Conservation (phyloP, 2,113 vertebrate genomes). For the Aptenodytes forsteri region DNA sequence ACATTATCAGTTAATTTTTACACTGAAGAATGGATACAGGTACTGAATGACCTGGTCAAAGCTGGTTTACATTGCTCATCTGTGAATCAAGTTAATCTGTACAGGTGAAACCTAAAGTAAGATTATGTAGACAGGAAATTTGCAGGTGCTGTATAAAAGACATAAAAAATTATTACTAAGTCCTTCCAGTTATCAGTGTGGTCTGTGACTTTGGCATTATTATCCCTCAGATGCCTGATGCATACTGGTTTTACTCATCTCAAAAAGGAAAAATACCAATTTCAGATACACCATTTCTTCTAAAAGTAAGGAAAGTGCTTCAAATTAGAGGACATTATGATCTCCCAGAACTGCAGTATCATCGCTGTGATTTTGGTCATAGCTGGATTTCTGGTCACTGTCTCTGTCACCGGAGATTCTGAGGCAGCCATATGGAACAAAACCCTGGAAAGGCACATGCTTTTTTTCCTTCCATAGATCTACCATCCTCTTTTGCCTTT, state of each 20-base stretch:
- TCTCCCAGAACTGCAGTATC: not conserved
- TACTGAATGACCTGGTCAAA: not conserved
- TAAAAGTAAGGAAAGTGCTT: not conserved
- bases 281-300: not conserved
- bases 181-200: not conserved
- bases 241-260: not conserved
- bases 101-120: not conserved
- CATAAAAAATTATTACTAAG: not conserved
- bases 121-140: not conserved
- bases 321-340: not conserved
- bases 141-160: not conserved
- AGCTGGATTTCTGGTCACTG: not conserved
- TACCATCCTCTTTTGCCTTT: not conserved
- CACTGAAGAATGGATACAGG: not conserved
- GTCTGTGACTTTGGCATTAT: not conserved
- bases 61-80: not conserved
- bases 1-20: not conserved
- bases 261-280: not conserved
- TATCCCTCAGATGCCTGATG: not conserved
- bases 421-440: not conserved
- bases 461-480: not conserved
- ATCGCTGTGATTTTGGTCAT: not conserved
- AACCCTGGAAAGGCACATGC: not conserved
- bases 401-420: not conserved
- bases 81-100: not conserved